Evolutionary conservation across 2,888 invertebrate species (phyloP).

Genomic region (Colletes collaris): DNA sequence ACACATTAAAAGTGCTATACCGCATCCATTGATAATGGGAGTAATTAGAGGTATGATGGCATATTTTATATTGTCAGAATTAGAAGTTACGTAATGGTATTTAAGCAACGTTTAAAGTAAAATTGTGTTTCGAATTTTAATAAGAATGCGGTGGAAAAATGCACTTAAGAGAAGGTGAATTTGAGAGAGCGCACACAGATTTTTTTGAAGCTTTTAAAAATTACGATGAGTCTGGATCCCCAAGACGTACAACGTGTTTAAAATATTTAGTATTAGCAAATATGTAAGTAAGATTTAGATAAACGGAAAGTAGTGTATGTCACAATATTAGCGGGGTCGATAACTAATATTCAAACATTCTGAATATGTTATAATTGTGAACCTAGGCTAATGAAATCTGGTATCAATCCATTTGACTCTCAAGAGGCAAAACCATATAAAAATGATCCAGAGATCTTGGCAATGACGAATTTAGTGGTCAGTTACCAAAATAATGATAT

Average conservation of each 20-base stretch:
- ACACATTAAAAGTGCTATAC: conserved; percentile 99
- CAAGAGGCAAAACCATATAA: conserved; percentile 99
- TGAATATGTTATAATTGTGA: background rate
- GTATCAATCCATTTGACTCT: conserved; percentile 99
- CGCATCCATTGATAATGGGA: conserved; percentile 99
- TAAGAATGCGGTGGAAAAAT: conserved; percentile 99
- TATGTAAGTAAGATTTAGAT: conserved; percentile 88
- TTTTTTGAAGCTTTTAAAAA: conserved; percentile 99
- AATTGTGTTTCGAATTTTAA: conserved; percentile 37
- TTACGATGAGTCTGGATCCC: conserved; percentile 99
- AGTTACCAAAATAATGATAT: conserved; percentile 99
- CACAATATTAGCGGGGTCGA: background rate
- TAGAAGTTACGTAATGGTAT: background rate
- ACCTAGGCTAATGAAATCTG: conserved; percentile 98
- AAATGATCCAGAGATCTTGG: conserved; percentile 99
- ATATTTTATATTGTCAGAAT: conserved; percentile 4
- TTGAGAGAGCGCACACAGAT: conserved; percentile 99
- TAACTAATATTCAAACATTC: background rate
- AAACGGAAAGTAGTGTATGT: background rate
- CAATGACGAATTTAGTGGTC: conserved; percentile 99
- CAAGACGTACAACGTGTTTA: conserved; percentile 97
- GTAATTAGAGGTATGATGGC: conserved; percentile 92
- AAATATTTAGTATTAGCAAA: conserved; percentile 99
- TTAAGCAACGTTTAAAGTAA: background rate
- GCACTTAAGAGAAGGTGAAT: conserved; percentile 99